Conservation (phyloP, 37 sponge, comb jelly and placozoan species). For the Tethya wilhelma region DNA sequence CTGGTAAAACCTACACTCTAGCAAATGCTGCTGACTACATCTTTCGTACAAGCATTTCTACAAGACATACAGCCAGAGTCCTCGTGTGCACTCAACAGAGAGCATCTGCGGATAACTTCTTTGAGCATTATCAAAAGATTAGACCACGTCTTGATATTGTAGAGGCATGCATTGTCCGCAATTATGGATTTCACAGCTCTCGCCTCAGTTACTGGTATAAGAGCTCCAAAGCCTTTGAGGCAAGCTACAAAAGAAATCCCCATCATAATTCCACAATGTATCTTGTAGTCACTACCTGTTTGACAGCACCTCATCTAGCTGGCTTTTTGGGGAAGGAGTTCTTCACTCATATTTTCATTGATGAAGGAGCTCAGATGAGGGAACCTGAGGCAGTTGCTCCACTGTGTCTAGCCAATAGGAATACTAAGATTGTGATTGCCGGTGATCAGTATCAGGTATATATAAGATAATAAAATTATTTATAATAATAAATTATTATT, state of each 20-base stretch:
- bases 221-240: not conserved
- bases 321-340: constrained; percentile 11
- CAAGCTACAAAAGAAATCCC: too few species aligned
- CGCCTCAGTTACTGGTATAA: not conserved
- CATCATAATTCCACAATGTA: too few species aligned
- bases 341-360: constrained; percentile 73
- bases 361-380: constrained; percentile 68
- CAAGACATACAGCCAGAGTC: constrained; percentile 2
- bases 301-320: not conserved
- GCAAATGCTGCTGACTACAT: constrained; percentile 40
- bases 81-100: constrained; percentile 53
- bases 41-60: not conserved
- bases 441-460: constrained; percentile 69
- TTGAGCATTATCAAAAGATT: constrained; percentile 9
- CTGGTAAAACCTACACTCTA: constrained; percentile 59
- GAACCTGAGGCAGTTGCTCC: constrained; percentile 72
- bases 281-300: constrained; percentile 36
- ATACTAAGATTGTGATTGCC: constrained; percentile 65
- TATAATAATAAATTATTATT: too few species aligned
- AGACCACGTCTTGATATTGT: not conserved
- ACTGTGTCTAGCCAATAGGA: constrained; percentile 29
- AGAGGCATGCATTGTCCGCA: not conserved
- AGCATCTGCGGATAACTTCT: constrained; percentile 52
- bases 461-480: too few species aligned
- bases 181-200: not conserved